Evolutionary conservation across 1,140 invertebrate genomes (phyloP).

Genomic region (Hylaeus volcanicus): DNA sequence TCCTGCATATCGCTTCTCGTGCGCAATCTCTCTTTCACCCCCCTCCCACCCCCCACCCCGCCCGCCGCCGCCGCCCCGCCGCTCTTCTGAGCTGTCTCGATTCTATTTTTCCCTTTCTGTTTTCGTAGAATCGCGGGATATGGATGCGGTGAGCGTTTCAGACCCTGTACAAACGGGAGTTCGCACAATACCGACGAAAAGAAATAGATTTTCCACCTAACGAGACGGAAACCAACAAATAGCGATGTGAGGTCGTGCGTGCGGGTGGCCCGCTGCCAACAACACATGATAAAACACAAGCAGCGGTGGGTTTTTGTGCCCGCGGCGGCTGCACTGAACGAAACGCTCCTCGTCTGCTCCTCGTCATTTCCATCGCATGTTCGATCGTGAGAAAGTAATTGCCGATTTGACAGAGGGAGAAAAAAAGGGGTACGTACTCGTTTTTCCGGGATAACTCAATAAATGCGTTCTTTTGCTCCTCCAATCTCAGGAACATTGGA

Average conservation of each 20-base stretch:
- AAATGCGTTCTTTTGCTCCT: neutral
- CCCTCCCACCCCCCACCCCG: too few relatives aligned
- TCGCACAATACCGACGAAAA: slow-evolving; percentile 66
- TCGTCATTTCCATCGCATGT: slow-evolving; percentile 39
- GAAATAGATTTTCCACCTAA: slow-evolving; percentile 77
- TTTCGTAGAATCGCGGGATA: slow-evolving; percentile 19
- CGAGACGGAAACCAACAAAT: slow-evolving; percentile 75
- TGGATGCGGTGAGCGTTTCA: slow-evolving; percentile 31
- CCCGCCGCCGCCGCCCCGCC: too few relatives aligned
- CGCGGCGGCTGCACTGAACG: slow-evolving; percentile 9
- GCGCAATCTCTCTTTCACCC: neutral
- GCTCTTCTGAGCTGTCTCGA: slow-evolving; percentile 2
- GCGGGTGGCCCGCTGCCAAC: slow-evolving; percentile 66
- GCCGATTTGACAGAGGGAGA: neutral
- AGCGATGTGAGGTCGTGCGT: slow-evolving; percentile 69
- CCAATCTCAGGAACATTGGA: neutral
- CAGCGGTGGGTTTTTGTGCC: slow-evolving; percentile 36
- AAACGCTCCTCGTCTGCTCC: slow-evolving; percentile 40
- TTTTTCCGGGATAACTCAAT: neutral
- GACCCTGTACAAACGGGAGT: slow-evolving; percentile 38
- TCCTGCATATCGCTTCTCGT: neutral
- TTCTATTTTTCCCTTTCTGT: slow-evolving; percentile 14
- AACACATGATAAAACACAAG: slow-evolving; percentile 70
- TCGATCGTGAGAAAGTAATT: slow-evolving; percentile 36
- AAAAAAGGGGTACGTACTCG: neutral